Base-by-base conservation (phyloP, 2,888 invertebrate species). In the Sphaerophoria taeniata region DNA sequence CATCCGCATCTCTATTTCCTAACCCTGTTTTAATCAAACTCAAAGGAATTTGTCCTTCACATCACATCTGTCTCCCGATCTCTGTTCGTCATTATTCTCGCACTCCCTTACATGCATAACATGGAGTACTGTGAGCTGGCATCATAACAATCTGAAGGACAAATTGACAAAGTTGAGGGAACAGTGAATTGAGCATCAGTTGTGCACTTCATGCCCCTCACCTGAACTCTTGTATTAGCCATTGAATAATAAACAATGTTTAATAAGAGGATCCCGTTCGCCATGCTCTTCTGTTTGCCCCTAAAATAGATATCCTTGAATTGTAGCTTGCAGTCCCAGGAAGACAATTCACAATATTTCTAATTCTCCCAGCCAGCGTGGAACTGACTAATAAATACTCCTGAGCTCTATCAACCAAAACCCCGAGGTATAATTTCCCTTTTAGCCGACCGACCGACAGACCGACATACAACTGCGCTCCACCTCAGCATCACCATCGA, bases 241-340 rank as follows among this genome's bases (percentile, higher is more conserved):
- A 55, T 69, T 65, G 74, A 70, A 84, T 80, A 74, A 80, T 79
- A 75, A 79, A 83, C 74, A 74, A 79, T 79, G 69, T 82, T 79
- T 82, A 78, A 78, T 83, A 78, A 70, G 73, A 78, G 56, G 24
- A 78, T 78, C 47, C 60, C 47, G 31, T 67, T 14, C 56, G 36
- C 36, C 51, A 14, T 43, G 34, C 34, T 16, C 36, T 7, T 11
- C 53, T 5, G 6, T 36, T 2, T 36, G 47, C 16, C 39, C 14
- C 0, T 12, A 6, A 43, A 2, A 24, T 9, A 49, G 49, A 16
- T 7, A 24, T 6, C 7, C 6, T 14, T 9, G 4, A 12, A 6
- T n/a, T n/a, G n/a, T n/a, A 14, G 7, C 14, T 6, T 49, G 14
- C 16, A 49, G 49, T 53, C 74, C 34, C 33, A 51, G 69, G 61